These are phyloP conservation scores for Neodontobutis hainanensis DNA, from an alignment of 2,113 vertebrate species.

Conservation along the genomic window DNA sequence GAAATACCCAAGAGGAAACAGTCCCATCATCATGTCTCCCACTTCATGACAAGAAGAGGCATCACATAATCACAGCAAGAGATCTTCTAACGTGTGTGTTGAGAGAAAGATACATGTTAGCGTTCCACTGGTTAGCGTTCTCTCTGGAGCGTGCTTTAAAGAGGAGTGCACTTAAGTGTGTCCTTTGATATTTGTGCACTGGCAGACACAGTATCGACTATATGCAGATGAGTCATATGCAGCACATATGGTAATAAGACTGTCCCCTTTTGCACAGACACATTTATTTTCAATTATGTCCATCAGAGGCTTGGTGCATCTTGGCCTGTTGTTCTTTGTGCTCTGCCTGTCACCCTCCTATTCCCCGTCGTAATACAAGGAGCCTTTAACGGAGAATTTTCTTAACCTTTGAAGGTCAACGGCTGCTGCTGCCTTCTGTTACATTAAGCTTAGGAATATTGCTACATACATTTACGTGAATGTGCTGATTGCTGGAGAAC, in stretches of 20 bases:
- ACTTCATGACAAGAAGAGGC: not conserved
- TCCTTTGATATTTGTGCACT: slow-evolving; percentile 44
- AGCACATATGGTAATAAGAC: slow-evolving; percentile 17
- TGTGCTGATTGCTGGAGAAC: slow-evolving; percentile 19
- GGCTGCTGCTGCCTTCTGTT: slow-evolving; percentile 50
- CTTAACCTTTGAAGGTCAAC: slow-evolving; percentile 73
- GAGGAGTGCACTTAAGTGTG: slow-evolving; percentile 28
- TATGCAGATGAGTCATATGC: slow-evolving; percentile 51
- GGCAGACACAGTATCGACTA: slow-evolving; percentile 23
- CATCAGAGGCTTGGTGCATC: slow-evolving; percentile 31
- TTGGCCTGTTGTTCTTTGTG: slow-evolving; percentile 26
- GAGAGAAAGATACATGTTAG: slow-evolving; percentile 43
- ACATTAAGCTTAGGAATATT: slow-evolving; percentile 29
- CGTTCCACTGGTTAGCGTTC: slow-evolving; percentile 27
- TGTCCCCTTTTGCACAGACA: slow-evolving; percentile 16
- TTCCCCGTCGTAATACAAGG: slow-evolving; percentile 53
- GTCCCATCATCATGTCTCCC: not conserved
- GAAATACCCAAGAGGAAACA: not conserved
- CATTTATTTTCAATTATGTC: slow-evolving; percentile 55
- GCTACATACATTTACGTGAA: slow-evolving; percentile 15
- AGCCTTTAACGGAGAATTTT: slow-evolving; percentile 59
- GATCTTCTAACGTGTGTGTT: not conserved
- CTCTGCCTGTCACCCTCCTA: slow-evolving; percentile 48
- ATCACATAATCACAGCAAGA: slow-evolving; percentile 26
- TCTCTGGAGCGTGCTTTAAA: slow-evolving; percentile 20